Evolutionary conservation across 2,113 vertebrate species (phyloP).

Genomic region (Gymnobelideus leadbeateri): DNA sequence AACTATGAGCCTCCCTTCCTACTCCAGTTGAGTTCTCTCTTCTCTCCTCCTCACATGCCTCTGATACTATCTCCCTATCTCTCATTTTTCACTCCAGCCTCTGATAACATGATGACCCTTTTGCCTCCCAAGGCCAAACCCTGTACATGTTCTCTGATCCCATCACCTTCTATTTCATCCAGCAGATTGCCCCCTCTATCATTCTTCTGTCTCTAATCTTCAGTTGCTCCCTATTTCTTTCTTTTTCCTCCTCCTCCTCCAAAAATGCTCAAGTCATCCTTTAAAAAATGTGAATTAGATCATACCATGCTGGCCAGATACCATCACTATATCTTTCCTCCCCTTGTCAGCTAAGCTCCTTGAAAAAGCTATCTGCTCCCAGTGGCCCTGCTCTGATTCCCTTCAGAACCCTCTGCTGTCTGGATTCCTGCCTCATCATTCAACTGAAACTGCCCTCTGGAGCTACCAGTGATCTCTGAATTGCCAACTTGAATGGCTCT

Average conservation of each 20-base stretch:
- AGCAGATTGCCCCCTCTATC: slow-evolving; percentile 43
- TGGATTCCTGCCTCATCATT: neutral
- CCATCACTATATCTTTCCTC: neutral
- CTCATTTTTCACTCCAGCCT: neutral
- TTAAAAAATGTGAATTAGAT: neutral
- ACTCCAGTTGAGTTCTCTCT: neutral
- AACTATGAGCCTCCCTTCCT: neutral
- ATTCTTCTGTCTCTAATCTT: accelerated
- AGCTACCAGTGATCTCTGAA: neutral
- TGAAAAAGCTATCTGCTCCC: neutral
- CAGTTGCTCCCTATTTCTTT: neutral
- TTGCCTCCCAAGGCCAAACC: neutral
- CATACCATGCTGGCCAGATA: neutral
- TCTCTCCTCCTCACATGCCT: neutral
- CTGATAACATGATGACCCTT: neutral
- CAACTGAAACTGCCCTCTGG: neutral
- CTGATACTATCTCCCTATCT: neutral
- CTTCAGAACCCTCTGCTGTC: neutral
- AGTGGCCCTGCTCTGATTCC: neutral
- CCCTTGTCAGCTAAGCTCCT: neutral
- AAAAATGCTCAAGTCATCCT: neutral
- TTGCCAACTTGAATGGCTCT: neutral
- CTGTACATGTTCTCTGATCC: neutral
- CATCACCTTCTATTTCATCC: neutral
- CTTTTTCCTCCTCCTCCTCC: neutral